Evolutionary conservation across 1,140 invertebrate species (phyloP).

Genomic region (Bombus soroeensis): DNA sequence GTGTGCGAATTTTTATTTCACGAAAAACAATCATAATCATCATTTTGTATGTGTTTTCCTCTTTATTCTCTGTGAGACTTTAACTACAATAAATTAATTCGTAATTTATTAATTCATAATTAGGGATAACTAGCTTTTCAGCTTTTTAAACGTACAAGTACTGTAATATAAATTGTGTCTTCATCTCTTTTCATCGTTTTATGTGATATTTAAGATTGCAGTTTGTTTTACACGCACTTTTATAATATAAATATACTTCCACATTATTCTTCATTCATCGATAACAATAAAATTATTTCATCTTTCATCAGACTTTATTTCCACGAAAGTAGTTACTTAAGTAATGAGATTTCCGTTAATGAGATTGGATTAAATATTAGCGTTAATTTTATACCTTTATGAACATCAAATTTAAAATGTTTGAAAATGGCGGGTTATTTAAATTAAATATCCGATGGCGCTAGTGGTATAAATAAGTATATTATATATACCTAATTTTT

Average conservation of each 20-base stretch:
- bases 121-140: slow-evolving; percentile 11
- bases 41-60: slow-evolving; percentile 35
- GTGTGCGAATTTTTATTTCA: slow-evolving; percentile 66
- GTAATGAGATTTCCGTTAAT: neutral
- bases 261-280: slow-evolving; percentile 26
- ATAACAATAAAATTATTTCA: slow-evolving; percentile 43
- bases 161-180: neutral
- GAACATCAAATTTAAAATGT: neutral
- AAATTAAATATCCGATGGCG: slow-evolving; percentile 15
- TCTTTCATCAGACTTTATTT: slow-evolving; percentile 29
- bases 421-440: slow-evolving; percentile 28
- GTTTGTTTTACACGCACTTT: slow-evolving; percentile 35
- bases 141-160: slow-evolving; percentile 29
- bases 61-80: slow-evolving; percentile 16
- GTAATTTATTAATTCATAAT: slow-evolving; percentile 17
- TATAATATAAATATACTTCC: slow-evolving; percentile 31
- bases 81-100: slow-evolving; percentile 10
- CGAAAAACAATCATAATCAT: slow-evolving; percentile 74
- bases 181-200: slow-evolving; percentile 25
- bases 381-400: neutral
- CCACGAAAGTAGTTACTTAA: neutral
- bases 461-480: neutral
- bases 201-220: slow-evolving; percentile 30
- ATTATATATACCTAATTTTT: neutral
- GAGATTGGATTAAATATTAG: neutral